A percentile compares a stretch with the other conserved stretches of the same genome.
Evolutionary conservation across 2,888 invertebrate species (phyloP).

Genomic region (Torymus auratus): DNA sequence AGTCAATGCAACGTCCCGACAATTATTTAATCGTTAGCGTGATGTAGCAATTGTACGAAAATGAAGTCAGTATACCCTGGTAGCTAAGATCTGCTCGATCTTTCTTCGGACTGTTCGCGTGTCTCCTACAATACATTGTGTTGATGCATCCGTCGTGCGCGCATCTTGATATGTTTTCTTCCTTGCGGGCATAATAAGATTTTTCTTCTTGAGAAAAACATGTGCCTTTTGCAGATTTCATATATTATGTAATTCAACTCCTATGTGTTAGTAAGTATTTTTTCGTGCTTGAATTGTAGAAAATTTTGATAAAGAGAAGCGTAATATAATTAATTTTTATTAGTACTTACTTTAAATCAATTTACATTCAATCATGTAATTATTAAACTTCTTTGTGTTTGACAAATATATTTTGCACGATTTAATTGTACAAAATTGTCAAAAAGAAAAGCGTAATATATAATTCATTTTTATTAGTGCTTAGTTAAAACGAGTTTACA

Average conservation of each 20-base stretch:
- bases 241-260: conserved; percentile 9
- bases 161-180: conserved; percentile 14
- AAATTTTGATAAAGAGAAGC: no score
- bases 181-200: conserved; percentile 14
- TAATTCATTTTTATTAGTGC: no score
- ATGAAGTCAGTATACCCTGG: not conserved
- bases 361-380: no score
- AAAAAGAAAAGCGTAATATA: no score
- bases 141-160: not conserved
- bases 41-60: conserved; percentile 13
- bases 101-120: conserved; percentile 12
- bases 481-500: no score
- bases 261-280: no score
- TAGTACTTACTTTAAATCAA: no score
- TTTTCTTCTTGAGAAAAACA: conserved; percentile 28
- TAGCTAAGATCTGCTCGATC: conserved; percentile 21
- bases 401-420: no score
- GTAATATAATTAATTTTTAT: no score
- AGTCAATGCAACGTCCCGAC: not conserved
- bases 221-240: not conserved
- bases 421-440: no score
- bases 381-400: no score
- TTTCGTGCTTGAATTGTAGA: no score
- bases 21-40: conserved; percentile 50
- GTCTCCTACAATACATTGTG: not conserved